phyloP scores from a whole-genome alignment of 2,888 invertebrate species.

The Tanypteryx hageni region DNA sequence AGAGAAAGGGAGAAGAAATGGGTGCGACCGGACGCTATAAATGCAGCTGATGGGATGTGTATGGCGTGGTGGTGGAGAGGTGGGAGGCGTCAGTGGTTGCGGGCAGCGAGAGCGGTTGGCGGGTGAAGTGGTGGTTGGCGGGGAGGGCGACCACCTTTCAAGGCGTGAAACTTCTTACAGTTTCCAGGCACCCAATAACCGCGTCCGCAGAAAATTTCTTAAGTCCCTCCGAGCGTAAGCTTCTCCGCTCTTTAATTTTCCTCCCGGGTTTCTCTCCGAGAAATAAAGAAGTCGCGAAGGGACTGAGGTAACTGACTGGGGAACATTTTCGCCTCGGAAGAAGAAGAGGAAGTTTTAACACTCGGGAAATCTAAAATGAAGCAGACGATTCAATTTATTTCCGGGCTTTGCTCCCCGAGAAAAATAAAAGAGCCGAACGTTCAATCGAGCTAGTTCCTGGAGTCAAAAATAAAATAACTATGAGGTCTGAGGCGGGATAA shows the following conservation, averaged over 20 bases:
- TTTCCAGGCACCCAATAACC: constrained; percentile 13
- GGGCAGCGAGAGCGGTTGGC: not conserved
- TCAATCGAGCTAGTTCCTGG: too few relatives aligned
- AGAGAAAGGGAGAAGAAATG: not conserved
- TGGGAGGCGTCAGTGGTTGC: not conserved
- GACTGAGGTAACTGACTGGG: not conserved
- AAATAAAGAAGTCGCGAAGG: constrained; percentile 8
- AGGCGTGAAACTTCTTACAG: not conserved
- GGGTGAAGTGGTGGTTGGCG: not conserved
- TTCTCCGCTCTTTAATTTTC: constrained; percentile 5
- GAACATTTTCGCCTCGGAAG: not conserved
- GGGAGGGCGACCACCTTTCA: not conserved
- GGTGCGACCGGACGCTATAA: not conserved
- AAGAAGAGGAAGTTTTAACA: not conserved
- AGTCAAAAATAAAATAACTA: too few relatives aligned
- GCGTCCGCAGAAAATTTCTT: constrained; percentile 16
- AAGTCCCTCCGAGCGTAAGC: not conserved
- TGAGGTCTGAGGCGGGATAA: too few relatives aligned
- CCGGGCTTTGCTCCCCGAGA: too few relatives aligned
- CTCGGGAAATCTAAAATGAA: not conserved
- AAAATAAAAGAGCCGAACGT: too few relatives aligned
- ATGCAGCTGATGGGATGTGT: not conserved
- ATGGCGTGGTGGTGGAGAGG: not conserved
- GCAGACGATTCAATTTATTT: too few relatives aligned
- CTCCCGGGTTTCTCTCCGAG: not conserved